These are phyloP conservation scores for Phalera bucephala DNA, from an alignment of 2,888 invertebrate genomes.

Conservation along the genomic window DNA sequence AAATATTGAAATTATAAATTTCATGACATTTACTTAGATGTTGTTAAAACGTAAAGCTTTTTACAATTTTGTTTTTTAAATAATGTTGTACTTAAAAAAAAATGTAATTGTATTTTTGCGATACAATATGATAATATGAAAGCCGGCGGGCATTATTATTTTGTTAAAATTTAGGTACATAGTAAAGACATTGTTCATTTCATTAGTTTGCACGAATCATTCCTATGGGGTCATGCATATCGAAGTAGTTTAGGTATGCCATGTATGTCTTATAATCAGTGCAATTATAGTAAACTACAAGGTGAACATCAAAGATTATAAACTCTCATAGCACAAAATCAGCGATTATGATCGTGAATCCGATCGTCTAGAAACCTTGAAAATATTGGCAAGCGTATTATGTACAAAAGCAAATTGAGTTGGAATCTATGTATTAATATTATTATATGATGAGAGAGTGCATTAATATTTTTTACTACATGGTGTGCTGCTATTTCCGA, in stretches of 20 bases:
- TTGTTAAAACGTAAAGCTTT: slow-evolving; percentile 30
- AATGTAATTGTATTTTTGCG: slow-evolving; percentile 23
- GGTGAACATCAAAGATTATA: slow-evolving; percentile 1
- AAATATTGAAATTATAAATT: slow-evolving; percentile 23
- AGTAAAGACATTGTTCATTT: slow-evolving; percentile 64
- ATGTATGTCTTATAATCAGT: too few species aligned
- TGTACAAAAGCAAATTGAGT: too few species aligned
- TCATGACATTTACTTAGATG: slow-evolving; percentile 29
- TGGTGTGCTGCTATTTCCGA: slow-evolving; percentile 29
- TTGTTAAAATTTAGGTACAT: slow-evolving; percentile 43
- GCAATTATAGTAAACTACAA: too few species aligned
- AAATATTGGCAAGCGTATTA: too few species aligned
- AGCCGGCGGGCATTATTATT: slow-evolving; percentile 45
- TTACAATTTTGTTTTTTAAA: slow-evolving; percentile 20
- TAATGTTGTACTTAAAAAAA: slow-evolving; percentile 28
- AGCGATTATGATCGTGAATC: too few species aligned
- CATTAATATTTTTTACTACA: slow-evolving; percentile 2
- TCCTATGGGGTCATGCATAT: slow-evolving; percentile 70
- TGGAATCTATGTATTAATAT: too few species aligned
- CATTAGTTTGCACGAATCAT: slow-evolving; percentile 86
- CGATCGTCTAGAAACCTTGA: too few species aligned
- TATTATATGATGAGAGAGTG: too few species aligned
- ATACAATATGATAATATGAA: slow-evolving; percentile 22
- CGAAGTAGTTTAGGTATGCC: slow-evolving; percentile 31
- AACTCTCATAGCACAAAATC: too few species aligned